Conservation (phyloP, 35 echinoderm and acorn worm genomes). For the Apostichopus parvimensis region DNA sequence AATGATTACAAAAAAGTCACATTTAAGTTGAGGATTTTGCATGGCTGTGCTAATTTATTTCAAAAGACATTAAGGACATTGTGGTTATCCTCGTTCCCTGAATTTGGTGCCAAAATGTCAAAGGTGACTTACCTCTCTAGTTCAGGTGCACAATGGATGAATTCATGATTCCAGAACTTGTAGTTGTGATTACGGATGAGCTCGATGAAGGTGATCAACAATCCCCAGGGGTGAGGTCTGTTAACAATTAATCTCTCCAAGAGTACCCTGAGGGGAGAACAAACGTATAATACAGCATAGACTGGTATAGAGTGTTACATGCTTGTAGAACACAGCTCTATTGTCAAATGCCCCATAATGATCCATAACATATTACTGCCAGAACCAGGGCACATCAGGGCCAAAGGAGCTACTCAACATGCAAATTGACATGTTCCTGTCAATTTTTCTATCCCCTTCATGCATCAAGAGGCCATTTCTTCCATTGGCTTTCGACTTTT, state of each 20-base stretch:
- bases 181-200: constrained; percentile 94
- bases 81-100: neutral
- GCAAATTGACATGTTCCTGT: too few relatives aligned
- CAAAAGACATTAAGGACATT: neutral
- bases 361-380: neutral
- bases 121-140: constrained; percentile 87
- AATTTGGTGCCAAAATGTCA: neutral
- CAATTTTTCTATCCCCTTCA: too few relatives aligned
- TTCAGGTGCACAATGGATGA: constrained; percentile 95
- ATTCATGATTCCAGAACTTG: constrained; percentile 99
- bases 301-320: neutral
- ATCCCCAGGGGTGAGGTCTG: constrained; percentile 94
- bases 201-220: constrained; percentile 98
- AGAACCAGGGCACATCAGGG: too few relatives aligned
- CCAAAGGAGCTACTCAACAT: too few relatives aligned
- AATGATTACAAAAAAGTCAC: too few relatives aligned
- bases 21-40: too few relatives aligned
- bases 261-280: constrained; percentile 68
- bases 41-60: neutral
- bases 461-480: too few relatives aligned
- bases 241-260: constrained; percentile 95
- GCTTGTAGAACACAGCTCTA: neutral
- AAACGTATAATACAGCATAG: neutral
- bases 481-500: too few relatives aligned
- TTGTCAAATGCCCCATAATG: neutral